Conservation (phyloP, 2,113 vertebrate genomes). For the Oncorhynchus kisutch region DNA sequence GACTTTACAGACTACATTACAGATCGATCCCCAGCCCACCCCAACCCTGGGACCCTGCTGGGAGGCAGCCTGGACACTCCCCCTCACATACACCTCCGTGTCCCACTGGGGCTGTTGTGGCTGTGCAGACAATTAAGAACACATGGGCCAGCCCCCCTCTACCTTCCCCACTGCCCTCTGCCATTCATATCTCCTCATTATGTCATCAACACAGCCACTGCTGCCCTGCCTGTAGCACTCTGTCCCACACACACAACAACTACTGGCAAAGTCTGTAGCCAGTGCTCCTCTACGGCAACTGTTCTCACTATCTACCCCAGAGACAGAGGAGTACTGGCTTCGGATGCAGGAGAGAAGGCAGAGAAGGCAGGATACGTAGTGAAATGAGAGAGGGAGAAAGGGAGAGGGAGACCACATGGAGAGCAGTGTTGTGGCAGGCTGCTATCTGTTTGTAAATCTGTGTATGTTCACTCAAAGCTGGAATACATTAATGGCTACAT, state of each 20-base stretch:
- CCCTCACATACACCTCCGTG: neutral
- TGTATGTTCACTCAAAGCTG: conserved; percentile 55
- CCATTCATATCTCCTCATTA: neutral
- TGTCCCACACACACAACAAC: too few relatives aligned
- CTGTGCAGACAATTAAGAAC: neutral
- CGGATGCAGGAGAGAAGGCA: neutral
- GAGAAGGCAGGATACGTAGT: neutral
- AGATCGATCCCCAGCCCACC: conserved; percentile 52
- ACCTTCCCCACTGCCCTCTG: neutral
- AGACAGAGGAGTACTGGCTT: neutral
- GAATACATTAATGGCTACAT: conserved; percentile 70
- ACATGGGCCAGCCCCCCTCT: neutral
- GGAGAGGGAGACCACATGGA: neutral
- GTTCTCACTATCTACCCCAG: neutral
- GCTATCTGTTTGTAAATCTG: conserved; percentile 64
- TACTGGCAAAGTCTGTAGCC: too few relatives aligned
- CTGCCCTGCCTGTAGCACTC: too few relatives aligned
- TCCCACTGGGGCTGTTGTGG: neutral
- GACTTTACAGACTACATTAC: conserved; percentile 69
- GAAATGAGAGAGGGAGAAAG: conserved; percentile 14
- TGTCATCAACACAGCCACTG: neutral
- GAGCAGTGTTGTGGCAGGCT: conserved; percentile 53
- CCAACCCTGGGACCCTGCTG: conserved; percentile 55
- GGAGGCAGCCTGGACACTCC: conserved; percentile 32
- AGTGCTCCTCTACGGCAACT: too few relatives aligned